Evolutionary conservation across 2,113 vertebrate species (phyloP), one percentile per base, ranked within the genome.

Genomic region (Xenus cinereus): DNA sequence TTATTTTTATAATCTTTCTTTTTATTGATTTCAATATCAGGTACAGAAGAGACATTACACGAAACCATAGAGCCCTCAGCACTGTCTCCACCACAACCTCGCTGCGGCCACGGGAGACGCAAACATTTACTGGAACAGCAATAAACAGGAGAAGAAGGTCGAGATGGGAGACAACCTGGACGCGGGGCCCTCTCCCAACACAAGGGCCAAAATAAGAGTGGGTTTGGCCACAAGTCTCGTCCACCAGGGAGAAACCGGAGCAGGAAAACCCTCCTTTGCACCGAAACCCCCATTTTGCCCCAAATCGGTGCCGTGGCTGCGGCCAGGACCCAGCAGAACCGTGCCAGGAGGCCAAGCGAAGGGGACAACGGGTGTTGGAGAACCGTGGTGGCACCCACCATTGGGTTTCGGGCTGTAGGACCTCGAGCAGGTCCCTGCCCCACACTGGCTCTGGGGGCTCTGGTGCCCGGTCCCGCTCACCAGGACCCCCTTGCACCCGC

Each of bases 111-210:
- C n/a, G 21, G 85, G 62, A 84, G 93, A 95, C 10, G 56, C 79
- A 80, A 88, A 72, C 87, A 32, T 64, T 95, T 95, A 79, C 89
- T 10, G 78, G 30, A 90, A 96, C 19, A 75, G 91, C 82, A 81
- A 88, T 90, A 78, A 97, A 86, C 15, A 11, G 59, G 54, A 63
- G 50, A 66, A 71, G 64, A 79, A 83, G 85, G 92, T 57, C 37
- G 17, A 87, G 63, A 35, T 74, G 46, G 84, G 75, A 68, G 73
- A 81, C 84, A 77, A 67, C 10, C 19, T 1, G 16, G n/a, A 64
- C 45, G 16, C 0, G 5, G 50, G 45, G 41, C 17, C 63, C 33
- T 69, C 50, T 46, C 32, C 48, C 53, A 63, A 5, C 10, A 5
- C 41, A 27, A 82, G 46, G 79, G 46, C 74, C 32, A 67, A 80